phyloP scores from a whole-genome alignment of 1,140 invertebrate genomes.

The Oscheius sp. region DNA sequence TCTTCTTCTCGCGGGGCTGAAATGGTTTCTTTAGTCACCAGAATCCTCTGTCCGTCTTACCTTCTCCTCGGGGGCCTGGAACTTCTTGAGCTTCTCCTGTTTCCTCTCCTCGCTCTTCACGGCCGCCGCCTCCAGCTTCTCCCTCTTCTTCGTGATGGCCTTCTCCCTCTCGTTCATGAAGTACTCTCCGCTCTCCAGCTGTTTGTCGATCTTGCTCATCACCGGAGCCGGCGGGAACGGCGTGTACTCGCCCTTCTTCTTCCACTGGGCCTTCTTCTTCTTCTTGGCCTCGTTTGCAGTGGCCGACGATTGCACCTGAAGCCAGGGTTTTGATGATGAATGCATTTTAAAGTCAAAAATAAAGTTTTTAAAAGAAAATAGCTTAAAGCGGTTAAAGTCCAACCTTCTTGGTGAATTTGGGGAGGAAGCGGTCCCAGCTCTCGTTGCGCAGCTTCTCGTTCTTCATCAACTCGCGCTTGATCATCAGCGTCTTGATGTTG shows the following conservation, averaged over 20 bases:
- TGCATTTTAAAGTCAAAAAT: slow-evolving; percentile 8
- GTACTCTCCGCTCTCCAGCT: slow-evolving; percentile 91
- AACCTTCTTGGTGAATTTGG: slow-evolving; percentile 87
- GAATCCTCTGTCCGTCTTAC: no score
- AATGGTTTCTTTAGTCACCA: neutral
- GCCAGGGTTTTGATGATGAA: neutral
- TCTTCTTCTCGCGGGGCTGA: slow-evolving; percentile 37
- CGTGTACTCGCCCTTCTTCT: slow-evolving; percentile 84
- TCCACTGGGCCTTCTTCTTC: slow-evolving; percentile 69
- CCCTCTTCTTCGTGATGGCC: slow-evolving; percentile 31
- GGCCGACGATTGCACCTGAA: slow-evolving; percentile 63
- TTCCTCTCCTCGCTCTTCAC: slow-evolving; percentile 35
- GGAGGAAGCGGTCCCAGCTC: slow-evolving; percentile 94
- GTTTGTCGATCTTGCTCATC: slow-evolving; percentile 74
- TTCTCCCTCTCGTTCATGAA: slow-evolving; percentile 69
- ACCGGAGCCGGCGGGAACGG: slow-evolving; percentile 91
- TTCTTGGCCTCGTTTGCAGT: slow-evolving; percentile 78
- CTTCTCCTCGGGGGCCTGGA: slow-evolving; percentile 31
- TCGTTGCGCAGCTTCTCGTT: slow-evolving; percentile 83
- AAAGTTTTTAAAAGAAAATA: neutral
- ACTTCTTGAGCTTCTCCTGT: slow-evolving; percentile 27
- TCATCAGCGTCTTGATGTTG: slow-evolving; percentile 96
- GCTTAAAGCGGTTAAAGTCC: neutral
- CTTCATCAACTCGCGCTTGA: slow-evolving; percentile 88
- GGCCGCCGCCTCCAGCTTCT: slow-evolving; percentile 14